phyloP scores from a whole-genome alignment of 1,140 invertebrate genomes.

The Chironomus striatipennis region DNA sequence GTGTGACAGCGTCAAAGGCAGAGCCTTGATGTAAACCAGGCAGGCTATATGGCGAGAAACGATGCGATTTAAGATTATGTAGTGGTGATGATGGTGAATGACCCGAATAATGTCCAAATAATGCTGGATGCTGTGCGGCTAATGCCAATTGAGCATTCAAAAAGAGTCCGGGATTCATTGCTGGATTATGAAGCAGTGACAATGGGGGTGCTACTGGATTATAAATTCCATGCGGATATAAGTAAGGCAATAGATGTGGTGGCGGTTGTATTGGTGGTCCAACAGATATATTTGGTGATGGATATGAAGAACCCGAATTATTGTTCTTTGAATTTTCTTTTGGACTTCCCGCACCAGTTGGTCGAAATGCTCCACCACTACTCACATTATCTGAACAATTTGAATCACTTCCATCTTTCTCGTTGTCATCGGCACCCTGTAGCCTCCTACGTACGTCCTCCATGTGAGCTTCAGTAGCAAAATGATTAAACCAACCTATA shows the following conservation, averaged over 20 bases:
- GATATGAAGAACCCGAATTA: conserved; percentile 49
- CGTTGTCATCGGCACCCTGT: conserved; percentile 49
- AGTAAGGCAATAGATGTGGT: conserved; percentile 71
- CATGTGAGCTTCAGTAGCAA: conserved; percentile 42
- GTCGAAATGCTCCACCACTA: conserved; percentile 47
- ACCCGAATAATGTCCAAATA: conserved; percentile 60
- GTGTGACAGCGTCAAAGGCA: conserved; percentile 77
- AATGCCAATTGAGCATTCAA: conserved; percentile 74
- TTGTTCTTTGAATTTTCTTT: conserved; percentile 45
- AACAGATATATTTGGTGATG: conserved; percentile 75
- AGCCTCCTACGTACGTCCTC: conserved; percentile 45
- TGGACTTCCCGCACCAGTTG: conserved; percentile 44
- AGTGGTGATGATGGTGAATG: conserved; percentile 46
- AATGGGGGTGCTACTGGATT: conserved; percentile 63
- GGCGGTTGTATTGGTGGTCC: conserved; percentile 81
- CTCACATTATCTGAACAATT: conserved; percentile 53
- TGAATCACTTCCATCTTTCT: conserved; percentile 53
- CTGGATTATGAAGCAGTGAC: conserved; percentile 46
- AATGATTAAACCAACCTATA: conserved; percentile 48
- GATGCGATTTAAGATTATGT: conserved; percentile 43
- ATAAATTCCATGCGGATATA: conserved; percentile 80
- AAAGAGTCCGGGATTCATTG: conserved; percentile 63
- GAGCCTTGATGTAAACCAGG: conserved; percentile 59
- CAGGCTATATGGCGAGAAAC: conserved; percentile 78
- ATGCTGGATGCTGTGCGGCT: conserved; percentile 68